A percentile compares a stretch with the other conserved stretches of the same genome.
These are phyloP conservation scores for Aspidoscelis tigris DNA, from an alignment of 2,113 vertebrate species.

Conservation along the genomic window DNA sequence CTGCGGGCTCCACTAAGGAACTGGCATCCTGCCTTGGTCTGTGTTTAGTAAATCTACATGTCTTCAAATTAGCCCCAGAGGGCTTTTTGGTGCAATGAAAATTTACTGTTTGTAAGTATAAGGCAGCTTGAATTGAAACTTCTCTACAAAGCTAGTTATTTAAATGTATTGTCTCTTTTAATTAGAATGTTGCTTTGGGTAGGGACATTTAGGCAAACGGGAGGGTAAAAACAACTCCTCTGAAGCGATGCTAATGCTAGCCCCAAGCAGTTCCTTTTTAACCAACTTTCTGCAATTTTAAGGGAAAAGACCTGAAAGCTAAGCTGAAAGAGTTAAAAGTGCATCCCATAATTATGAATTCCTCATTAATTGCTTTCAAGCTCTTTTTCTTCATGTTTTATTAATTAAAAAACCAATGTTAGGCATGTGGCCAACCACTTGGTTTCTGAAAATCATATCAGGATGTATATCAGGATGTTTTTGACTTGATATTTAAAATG, in stretches of 20 bases:
- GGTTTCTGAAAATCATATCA: conserved; percentile 46
- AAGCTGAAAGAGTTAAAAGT: conserved; percentile 51
- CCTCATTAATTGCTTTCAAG: conserved; percentile 34
- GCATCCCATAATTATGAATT: conserved; percentile 58
- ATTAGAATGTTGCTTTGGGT: not conserved
- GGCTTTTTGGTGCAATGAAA: not conserved
- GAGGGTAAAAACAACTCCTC: not conserved
- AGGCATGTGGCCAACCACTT: conserved; percentile 31
- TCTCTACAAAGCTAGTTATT: not conserved
- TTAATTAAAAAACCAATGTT: conserved; percentile 53
- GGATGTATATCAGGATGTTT: conserved; percentile 27
- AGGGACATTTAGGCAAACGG: not conserved
- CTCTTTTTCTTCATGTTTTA: conserved; percentile 51
- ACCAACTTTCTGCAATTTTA: conserved; percentile 29
- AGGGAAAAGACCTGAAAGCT: conserved; percentile 33
- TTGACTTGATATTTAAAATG: conserved; percentile 45
- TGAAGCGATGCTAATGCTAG: conserved; percentile 3
- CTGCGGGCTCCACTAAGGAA: not conserved
- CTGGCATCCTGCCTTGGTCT: not conserved
- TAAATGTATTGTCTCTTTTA: not conserved
- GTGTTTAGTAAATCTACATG: not conserved
- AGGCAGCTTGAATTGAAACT: not conserved
- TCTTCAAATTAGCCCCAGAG: not conserved
- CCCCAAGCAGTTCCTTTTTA: not conserved
- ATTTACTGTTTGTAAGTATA: not conserved